Evolutionary conservation across 2,797 vertebrate genomes (phyloP).

Genomic region (Paramormyrops hopkinsi): DNA sequence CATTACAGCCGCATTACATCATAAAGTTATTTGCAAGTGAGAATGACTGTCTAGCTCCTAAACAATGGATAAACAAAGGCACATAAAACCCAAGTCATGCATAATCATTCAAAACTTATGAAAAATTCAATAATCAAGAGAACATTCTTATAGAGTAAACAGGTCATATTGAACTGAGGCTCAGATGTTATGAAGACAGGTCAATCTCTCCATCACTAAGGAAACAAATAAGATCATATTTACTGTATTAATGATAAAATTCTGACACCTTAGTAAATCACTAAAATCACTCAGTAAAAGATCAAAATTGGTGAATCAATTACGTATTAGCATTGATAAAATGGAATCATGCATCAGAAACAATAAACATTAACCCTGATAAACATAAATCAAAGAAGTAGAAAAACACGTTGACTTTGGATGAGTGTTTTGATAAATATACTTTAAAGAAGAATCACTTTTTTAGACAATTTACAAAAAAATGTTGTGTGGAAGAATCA

Average conservation of each 20-base stretch:
- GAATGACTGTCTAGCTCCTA: background rate
- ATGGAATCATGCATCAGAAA: background rate
- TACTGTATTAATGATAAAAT: background rate
- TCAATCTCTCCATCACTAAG: background rate
- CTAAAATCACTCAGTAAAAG: background rate
- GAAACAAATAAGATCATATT: background rate
- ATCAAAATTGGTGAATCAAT: background rate
- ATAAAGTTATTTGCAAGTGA: conserved; percentile 1
- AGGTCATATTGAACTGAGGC: background rate
- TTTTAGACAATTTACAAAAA: background rate
- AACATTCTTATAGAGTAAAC: background rate
- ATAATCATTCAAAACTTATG: background rate
- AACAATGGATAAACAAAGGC: background rate
- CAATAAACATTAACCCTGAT: background rate
- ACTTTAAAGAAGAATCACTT: background rate
- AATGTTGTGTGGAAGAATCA: background rate
- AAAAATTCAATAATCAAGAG: conserved; percentile 5
- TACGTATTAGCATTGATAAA: background rate
- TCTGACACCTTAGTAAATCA: background rate
- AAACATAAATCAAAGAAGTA: background rate
- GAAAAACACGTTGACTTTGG: background rate
- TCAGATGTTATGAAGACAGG: background rate
- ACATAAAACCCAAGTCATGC: background rate
- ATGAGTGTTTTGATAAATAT: background rate
- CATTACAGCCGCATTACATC: background rate